Conservation (phyloP, 2,888 invertebrate species). For the Ormyrus pomaceus region DNA sequence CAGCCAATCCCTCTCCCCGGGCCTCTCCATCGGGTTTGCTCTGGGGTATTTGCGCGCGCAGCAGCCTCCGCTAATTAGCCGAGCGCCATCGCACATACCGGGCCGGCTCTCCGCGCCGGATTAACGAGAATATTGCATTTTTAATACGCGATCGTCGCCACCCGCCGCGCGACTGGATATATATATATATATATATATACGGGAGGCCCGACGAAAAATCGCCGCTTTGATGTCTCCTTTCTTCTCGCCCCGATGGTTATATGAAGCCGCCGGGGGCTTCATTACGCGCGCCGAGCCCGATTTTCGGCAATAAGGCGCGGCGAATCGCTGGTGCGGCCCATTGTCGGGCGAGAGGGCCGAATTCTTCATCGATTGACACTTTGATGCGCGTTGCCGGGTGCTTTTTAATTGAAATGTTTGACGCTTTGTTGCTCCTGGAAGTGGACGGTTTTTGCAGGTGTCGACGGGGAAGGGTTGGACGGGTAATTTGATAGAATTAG, state of each 20-base stretch:
- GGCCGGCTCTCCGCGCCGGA: conserved; percentile 58
- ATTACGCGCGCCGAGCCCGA: conserved; percentile 25
- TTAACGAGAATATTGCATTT: conserved; percentile 74
- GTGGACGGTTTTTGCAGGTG: not conserved
- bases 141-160: conserved; percentile 64
- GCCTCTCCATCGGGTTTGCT: conserved; percentile 14
- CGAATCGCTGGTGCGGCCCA: conserved; percentile 12
- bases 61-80: conserved; percentile 69
- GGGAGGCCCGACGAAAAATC: not conserved
- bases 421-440: not conserved
- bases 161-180: not conserved
- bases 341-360: conserved; percentile 17
- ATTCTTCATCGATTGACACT: conserved; percentile 51
- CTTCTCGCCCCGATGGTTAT: conserved; percentile 27
- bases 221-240: conserved; percentile 52
- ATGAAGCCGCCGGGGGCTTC: conserved; percentile 31
- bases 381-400: not conserved
- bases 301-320: conserved; percentile 39
- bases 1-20: not conserved
- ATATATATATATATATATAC: not conserved
- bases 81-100: conserved; percentile 66
- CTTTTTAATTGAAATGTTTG: conserved; percentile 35
- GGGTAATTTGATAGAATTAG: no score
- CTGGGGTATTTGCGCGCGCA: conserved; percentile 66
- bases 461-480: not conserved